Evolutionary conservation across 2,113 vertebrate genomes (phyloP).

Genomic region (Aplodontia rufa): DNA sequence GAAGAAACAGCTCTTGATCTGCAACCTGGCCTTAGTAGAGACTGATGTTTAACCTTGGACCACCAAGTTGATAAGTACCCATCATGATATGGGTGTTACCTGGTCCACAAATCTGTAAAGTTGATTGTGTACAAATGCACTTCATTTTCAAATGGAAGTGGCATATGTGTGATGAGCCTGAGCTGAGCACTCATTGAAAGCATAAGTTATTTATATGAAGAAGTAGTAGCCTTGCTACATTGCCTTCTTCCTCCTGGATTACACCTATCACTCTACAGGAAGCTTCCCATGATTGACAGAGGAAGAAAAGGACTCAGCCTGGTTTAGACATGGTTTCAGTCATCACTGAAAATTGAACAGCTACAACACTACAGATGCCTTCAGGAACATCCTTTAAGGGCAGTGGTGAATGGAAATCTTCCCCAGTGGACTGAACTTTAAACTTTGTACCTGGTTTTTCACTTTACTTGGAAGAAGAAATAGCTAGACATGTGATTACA

Average conservation of each 20-base stretch:
- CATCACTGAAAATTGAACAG: background rate
- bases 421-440: background rate
- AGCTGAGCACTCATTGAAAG: background rate
- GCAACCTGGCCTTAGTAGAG: background rate
- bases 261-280: background rate
- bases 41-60: background rate
- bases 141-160: background rate
- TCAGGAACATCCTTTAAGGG: background rate
- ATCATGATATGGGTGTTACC: background rate
- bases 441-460: background rate
- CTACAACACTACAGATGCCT: background rate
- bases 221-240: background rate
- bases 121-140: background rate
- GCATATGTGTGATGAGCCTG: background rate
- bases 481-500: background rate
- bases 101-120: background rate
- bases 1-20: background rate
- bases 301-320: background rate
- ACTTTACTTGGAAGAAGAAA: background rate
- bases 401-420: background rate
- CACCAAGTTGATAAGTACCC: background rate
- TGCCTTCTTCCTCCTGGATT: background rate
- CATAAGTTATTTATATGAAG: background rate
- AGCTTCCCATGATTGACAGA: background rate
- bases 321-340: background rate